Base-by-base conservation (phyloP, 2,888 invertebrate genomes). In the Aspidiotus destructor region DNA sequence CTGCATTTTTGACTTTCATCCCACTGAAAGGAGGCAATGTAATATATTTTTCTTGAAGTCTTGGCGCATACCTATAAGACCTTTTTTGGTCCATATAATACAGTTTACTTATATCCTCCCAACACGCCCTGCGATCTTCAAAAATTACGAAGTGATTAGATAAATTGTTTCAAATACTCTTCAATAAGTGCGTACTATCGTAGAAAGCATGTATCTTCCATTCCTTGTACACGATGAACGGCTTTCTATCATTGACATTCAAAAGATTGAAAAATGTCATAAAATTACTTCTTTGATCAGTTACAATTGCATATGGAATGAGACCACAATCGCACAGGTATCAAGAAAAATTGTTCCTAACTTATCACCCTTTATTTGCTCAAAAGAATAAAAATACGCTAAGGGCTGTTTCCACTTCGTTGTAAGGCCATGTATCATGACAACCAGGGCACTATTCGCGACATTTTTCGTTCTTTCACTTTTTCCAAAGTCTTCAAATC, bases 401-500 rank as follows among this genome's bases (percentile, higher is more conserved):
- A 48, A 48, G 6, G 48, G 48, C 6, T 48, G 48, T n/a, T 48
- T 48, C 10, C 48, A 48, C 48, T 48, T 48, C n/a, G 48, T 6
- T 48, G 48, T 48, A 48, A 48, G 48, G 48, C 48, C 48, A n/a
- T 48, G 48, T 48, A 48, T n/a, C 48, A 48, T 48, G 48, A 48
- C 48, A 6, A n/a, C 48, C 48, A 48, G 48, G 6, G 48, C 48
- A 48, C 48, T 48, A 48, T 48, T 48, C 11, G 48, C 48, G 10
- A 48, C n/a, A 48, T 48, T 48, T 13, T 48, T 48, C 11, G 48
- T 48, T 48, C 48, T 48, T n/a, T 48, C 48, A 48, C 6, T 48
- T 28, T 28, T 28, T n/a, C 48, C 48, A 48, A 48, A 48, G n/a
- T 48, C 48, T 48, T 48, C 48, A 6, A 48, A 48, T 13, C 48